These are phyloP conservation scores for Cyclophora albipunctata DNA, from an alignment of 2,888 invertebrate species.

Conservation along the genomic window DNA sequence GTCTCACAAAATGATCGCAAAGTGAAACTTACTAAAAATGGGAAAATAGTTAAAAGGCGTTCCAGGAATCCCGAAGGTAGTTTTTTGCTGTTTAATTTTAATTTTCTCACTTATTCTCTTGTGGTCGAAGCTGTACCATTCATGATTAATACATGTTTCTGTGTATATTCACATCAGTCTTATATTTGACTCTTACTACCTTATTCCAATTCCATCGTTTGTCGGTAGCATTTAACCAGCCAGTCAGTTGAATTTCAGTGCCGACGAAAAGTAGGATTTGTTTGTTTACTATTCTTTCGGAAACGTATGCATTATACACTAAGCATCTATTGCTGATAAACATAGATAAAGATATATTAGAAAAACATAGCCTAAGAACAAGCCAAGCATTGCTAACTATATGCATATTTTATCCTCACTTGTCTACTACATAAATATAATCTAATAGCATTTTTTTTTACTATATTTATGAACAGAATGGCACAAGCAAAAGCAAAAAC, in stretches of 20 bases:
- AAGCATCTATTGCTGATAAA: no score
- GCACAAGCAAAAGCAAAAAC: conserved; percentile 76
- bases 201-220: conserved; percentile 22
- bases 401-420: no score
- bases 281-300: no score
- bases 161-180: no score
- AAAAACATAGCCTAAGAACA: no score
- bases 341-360: no score
- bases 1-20: conserved; percentile 68
- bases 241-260: conserved; percentile 10
- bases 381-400: no score
- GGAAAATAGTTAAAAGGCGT: conserved; percentile 68
- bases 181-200: conserved; percentile 63
- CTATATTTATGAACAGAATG: conserved; percentile 49
- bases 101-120: conserved; percentile 2
- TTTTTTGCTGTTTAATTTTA: conserved; percentile 13
- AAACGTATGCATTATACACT: no score
- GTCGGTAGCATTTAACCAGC: conserved; percentile 27
- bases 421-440: no score
- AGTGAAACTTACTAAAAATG: conserved; percentile 67
- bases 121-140: conserved; percentile 3
- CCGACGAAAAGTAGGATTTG: conserved; percentile 4
- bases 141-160: no score
- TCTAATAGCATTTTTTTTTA: no score
- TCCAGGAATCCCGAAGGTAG: conserved; percentile 69